Evolutionary conservation across 2,797 vertebrate genomes (phyloP), one percentile per base, ranked within the genome.

Genomic region (Galagoides demidoff): DNA sequence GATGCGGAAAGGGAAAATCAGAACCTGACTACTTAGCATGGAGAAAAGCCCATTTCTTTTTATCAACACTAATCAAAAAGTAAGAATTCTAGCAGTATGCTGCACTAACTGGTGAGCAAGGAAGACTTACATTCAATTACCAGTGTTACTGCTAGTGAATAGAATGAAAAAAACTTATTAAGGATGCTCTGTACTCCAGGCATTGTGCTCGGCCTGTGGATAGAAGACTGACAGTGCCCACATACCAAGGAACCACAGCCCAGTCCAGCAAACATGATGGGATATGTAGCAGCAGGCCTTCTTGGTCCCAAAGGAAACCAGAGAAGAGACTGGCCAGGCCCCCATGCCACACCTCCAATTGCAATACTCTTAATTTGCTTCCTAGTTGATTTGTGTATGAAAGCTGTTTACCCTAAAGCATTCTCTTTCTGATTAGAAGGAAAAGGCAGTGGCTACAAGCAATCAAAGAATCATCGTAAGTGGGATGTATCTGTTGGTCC

Each of bases 101-200:
- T 6, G 57, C 1, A 4, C 63, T 63, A 14, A 7, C 10, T 0
- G 0, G 22, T 2, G 57, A 25, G 10, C 39, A 5, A 3, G 10
- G 49, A 66, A 7, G 66, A 8, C 5, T 14, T 12, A 37, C 19
- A 17, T 43, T 74, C 34, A 25, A 1, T 59, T 23, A 16, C n/a
- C 12, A 8, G 29, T 1, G 59, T 29, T 13, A n/a, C 4, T 34
- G 34, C 7, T 73, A 34, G 49, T 0, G 3, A 45, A 31, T 2
- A 55, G 31, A 20, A 70, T 5, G 73, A 61, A 43, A 17, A 68
- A 43, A 17, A 17, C 1, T 29, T 29, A 5, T 22, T 27, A 57
- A 49, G 71, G 29, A 9, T 0, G 4, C 19, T 34, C 57, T 16
- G 5, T 29, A 0, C 3, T 61, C 34, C 10, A 63, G 52, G 71